These are phyloP conservation scores for Sebastes diploproa DNA, from an alignment of 2,797 vertebrate species.

Conservation along the genomic window DNA sequence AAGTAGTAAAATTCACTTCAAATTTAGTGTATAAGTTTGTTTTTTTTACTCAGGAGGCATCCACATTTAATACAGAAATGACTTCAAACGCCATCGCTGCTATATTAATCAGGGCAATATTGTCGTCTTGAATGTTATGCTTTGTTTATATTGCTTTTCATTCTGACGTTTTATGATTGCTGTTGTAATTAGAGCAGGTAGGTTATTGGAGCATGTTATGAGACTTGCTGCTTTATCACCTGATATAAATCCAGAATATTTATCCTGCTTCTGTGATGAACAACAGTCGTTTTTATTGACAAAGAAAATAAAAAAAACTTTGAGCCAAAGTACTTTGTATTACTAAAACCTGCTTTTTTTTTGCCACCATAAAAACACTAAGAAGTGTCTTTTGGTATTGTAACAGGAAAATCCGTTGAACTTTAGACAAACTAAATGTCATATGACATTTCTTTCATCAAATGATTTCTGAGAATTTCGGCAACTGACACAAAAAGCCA, in stretches of 20 bases:
- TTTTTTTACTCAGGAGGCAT: constrained; percentile 26
- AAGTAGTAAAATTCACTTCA: constrained; percentile 20
- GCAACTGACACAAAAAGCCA: not conserved
- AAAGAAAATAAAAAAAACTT: constrained; percentile 60
- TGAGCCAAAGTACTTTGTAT: constrained; percentile 28
- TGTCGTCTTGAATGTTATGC: constrained; percentile 77
- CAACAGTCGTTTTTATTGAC: constrained; percentile 76
- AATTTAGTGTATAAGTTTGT: constrained; percentile 36
- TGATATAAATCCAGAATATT: constrained; percentile 83
- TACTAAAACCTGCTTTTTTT: constrained; percentile 1
- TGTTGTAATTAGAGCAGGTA: constrained; percentile 85
- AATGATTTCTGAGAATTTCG: constrained; percentile 20
- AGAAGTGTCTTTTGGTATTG: constrained; percentile 11
- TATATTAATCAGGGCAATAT: constrained; percentile 76
- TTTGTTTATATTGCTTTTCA: constrained; percentile 82
- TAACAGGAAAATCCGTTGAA: constrained; percentile 3
- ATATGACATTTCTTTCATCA: constrained; percentile 21
- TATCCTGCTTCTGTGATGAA: constrained; percentile 78
- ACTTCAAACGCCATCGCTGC: constrained; percentile 64
- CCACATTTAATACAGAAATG: constrained; percentile 64
- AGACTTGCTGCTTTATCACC: constrained; percentile 82
- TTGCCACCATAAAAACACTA: not conserved
- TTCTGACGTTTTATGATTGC: constrained; percentile 83
- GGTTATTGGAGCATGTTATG: constrained; percentile 84
- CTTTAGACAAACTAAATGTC: constrained; percentile 10